Conservation (phyloP, 2,888 invertebrate species). For the Caenorhabditis sp. region DNA sequence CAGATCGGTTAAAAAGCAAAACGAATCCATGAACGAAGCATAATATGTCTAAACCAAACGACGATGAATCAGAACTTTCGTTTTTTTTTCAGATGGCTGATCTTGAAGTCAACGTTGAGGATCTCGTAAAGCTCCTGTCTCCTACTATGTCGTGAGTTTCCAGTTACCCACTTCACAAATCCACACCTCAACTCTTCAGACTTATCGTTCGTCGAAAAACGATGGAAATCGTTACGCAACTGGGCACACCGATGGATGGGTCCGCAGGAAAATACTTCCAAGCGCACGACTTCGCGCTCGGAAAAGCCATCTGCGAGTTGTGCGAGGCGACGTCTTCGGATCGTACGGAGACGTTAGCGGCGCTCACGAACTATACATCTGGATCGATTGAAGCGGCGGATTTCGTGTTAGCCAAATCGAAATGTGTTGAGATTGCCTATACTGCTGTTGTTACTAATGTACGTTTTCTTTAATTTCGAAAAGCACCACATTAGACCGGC, state of each 20-base stretch:
- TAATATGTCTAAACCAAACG: no score
- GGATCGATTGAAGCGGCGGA: slow-evolving; percentile 71
- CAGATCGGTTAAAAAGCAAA: no score
- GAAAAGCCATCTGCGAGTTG: slow-evolving; percentile 70
- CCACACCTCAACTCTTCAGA: no score
- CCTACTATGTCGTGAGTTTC: slow-evolving; percentile 64
- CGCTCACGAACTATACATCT: slow-evolving; percentile 75
- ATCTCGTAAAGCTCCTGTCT: slow-evolving; percentile 62
- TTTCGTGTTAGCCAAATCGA: slow-evolving; percentile 63
- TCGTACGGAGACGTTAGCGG: slow-evolving; percentile 70
- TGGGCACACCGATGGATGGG: slow-evolving; percentile 71
- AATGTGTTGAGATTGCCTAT: slow-evolving; percentile 62
- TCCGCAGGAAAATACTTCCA: slow-evolving; percentile 71
- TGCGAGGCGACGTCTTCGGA: slow-evolving; percentile 72
- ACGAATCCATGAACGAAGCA: no score
- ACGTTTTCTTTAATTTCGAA: slow-evolving; percentile 3
- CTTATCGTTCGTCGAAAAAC: slow-evolving; percentile 72
- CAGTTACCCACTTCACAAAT: no score
- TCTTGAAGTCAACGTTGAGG: slow-evolving; percentile 50
- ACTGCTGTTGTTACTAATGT: slow-evolving; percentile 54
- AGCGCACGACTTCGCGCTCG: slow-evolving; percentile 65
- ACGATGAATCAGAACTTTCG: no score
- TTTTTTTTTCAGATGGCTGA: slow-evolving; percentile 45
- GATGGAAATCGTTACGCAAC: slow-evolving; percentile 70
- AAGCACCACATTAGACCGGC: no score